These are phyloP conservation scores for Neodiprion virginianus DNA, from an alignment of 1,140 invertebrate species.

Conservation along the genomic window DNA sequence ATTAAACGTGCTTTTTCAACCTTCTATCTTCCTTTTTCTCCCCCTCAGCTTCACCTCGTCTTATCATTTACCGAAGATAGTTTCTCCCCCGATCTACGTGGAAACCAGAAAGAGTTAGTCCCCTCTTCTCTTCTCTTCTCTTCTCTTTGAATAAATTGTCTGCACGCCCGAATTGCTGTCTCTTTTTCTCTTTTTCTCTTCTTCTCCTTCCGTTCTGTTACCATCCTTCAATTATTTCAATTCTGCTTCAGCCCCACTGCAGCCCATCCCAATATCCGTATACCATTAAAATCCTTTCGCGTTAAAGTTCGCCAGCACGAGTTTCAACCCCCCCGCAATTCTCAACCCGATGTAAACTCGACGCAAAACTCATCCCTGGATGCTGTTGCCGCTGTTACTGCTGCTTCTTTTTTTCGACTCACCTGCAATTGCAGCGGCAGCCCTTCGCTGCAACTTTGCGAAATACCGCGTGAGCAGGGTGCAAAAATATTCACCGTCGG, in stretches of 20 bases:
- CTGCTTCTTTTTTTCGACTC: no score
- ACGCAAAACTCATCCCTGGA: not conserved
- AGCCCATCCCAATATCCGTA: not conserved
- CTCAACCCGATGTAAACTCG: not conserved
- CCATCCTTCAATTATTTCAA: not conserved
- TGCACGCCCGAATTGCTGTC: not conserved
- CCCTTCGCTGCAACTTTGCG: no score
- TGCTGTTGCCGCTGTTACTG: no score
- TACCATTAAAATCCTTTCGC: not conserved
- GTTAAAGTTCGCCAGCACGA: not conserved
- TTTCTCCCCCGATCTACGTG: not conserved
- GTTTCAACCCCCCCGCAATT: not conserved
- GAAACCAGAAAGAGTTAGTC: not conserved
- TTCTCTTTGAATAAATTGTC: slow-evolving; percentile 2
- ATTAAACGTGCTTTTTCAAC: not conserved
- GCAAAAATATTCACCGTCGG: no score
- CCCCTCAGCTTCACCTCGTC: not conserved
- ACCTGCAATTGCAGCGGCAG: no score
- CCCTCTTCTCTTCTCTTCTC: no score
- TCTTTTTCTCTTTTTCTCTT: no score
- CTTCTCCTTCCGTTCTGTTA: not conserved
- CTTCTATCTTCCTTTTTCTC: not conserved
- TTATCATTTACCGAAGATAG: not conserved
- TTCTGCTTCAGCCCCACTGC: not conserved
- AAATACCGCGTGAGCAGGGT: no score